Conservation (phyloP, 2,797 vertebrate genomes). For the Neosilurus hyrtlii region DNA sequence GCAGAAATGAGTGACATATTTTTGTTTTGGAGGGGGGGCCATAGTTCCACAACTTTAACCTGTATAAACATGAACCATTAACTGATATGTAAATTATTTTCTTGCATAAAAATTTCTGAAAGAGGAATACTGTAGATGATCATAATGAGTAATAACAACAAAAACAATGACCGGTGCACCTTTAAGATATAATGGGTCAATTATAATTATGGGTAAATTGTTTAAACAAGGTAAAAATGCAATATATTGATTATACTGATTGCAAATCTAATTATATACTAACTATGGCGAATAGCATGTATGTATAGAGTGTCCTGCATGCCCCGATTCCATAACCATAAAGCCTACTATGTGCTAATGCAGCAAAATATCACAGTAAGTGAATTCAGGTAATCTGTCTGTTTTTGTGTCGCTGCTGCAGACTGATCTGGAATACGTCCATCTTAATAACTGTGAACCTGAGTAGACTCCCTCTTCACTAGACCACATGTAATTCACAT, state of each 20-base stretch:
- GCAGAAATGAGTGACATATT: background rate
- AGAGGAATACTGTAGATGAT: background rate
- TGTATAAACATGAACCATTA: background rate
- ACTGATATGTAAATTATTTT: background rate
- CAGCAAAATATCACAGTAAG: background rate
- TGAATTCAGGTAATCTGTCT: conserved; percentile 13
- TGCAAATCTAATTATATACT: too few relatives aligned
- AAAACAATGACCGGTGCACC: background rate
- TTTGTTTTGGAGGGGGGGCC: too few relatives aligned
- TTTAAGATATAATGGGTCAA: background rate
- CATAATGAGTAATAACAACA: background rate
- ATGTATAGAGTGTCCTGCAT: conserved; percentile 4
- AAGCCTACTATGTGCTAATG: background rate
- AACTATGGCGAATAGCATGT: too few relatives aligned
- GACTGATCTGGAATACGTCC: conserved; percentile 68
- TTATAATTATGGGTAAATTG: background rate
- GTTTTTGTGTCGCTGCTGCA: conserved; percentile 50
- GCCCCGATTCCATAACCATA: background rate
- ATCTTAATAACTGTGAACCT: conserved; percentile 62
- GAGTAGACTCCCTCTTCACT: conserved; percentile 41
- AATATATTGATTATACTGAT: too few relatives aligned
- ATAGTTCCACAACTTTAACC: background rate
- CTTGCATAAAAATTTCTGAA: background rate
- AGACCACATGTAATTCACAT: conserved; percentile 31
- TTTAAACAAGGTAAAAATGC: too few relatives aligned